These are phyloP conservation scores for Eulithis testata DNA, from an alignment of 2,888 invertebrate species.

Conservation along the genomic window DNA sequence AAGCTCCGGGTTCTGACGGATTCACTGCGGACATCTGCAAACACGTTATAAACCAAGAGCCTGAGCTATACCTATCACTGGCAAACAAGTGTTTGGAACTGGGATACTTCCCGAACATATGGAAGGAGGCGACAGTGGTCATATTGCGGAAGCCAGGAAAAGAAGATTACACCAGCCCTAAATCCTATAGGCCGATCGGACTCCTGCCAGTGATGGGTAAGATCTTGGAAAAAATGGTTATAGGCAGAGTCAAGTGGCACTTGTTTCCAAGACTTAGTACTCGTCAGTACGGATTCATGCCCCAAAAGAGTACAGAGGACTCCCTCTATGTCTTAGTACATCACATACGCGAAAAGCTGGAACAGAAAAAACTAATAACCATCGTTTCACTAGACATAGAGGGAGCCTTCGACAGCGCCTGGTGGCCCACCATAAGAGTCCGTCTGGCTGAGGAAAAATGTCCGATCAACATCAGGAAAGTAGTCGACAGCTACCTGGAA, in stretches of 20 bases:
- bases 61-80: no score
- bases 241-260: neutral
- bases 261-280: neutral
- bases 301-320: constrained; percentile 15
- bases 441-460: neutral
- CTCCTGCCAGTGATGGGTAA: neutral
- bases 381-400: neutral
- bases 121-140: neutral
- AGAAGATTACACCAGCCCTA: neutral
- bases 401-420: neutral
- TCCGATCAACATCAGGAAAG: neutral
- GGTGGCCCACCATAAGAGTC: neutral
- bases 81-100: neutral
- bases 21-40: neutral
- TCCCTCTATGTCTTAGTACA: constrained; percentile 13
- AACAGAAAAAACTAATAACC: neutral
- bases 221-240: neutral
- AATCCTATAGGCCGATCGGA: no score
- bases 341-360: no score
- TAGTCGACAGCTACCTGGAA: neutral
- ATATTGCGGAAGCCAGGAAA: constrained; percentile 3
- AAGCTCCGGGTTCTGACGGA: neutral
- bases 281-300: constrained; percentile 14
- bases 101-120: neutral
- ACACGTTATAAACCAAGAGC: no score